Percentiles rank a stretch among this genome's conserved stretches.
Conservation (phyloP, 2,113 vertebrate genomes). For the Amphiprion percula region DNA sequence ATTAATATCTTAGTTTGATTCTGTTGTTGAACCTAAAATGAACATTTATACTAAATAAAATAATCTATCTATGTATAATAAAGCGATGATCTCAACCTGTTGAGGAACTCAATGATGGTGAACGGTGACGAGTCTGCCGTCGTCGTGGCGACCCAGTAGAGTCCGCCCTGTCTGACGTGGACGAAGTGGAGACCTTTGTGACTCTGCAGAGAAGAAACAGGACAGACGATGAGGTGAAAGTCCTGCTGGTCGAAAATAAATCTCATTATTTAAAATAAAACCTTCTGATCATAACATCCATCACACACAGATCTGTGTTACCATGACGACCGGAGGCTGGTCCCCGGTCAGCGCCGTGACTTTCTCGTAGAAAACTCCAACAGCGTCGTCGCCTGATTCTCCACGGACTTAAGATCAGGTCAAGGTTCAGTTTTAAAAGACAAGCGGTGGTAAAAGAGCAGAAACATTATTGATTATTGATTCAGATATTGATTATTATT, state of each 20-base stretch:
- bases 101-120: conserved; percentile 89
- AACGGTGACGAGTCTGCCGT: conserved; percentile 86
- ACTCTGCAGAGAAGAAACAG: conserved; percentile 67
- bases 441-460: not conserved
- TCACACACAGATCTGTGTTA: conserved; percentile 50
- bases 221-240: not conserved
- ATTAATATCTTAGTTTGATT: too few species aligned
- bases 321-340: conserved; percentile 92
- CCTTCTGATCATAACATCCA: not conserved
- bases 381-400: conserved; percentile 80
- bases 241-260: not conserved
- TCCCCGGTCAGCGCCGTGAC: conserved; percentile 87
- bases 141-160: conserved; percentile 90
- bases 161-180: conserved; percentile 89
- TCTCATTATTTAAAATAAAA: too few species aligned
- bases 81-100: conserved; percentile 78
- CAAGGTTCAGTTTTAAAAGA: not conserved
- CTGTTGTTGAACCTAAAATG: too few species aligned
- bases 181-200: conserved; percentile 86
- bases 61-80: too few species aligned
- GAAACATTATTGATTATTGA: too few species aligned
- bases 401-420: conserved; percentile 83
- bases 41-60: too few species aligned
- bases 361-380: conserved; percentile 87
- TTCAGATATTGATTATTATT: too few species aligned